Conservation (phyloP, 2,888 invertebrate genomes). For the Scelioninae gen. 1 region DNA sequence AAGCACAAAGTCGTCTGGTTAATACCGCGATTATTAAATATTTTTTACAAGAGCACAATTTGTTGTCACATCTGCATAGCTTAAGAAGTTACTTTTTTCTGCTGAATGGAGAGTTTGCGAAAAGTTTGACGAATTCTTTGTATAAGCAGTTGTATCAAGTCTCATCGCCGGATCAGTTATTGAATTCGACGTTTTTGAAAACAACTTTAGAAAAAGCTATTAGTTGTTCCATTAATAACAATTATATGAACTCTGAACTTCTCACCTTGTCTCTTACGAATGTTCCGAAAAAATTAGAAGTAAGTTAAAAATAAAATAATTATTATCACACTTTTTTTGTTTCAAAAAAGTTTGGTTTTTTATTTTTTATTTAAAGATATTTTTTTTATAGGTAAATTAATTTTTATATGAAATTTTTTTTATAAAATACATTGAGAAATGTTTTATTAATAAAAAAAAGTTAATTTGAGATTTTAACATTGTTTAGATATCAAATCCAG, state of each 20-base stretch:
- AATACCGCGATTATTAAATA: slow-evolving; percentile 90
- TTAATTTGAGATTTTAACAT: neutral
- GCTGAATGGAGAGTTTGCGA: slow-evolving; percentile 92
- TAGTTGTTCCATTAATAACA: slow-evolving; percentile 87
- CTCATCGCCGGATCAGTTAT: slow-evolving; percentile 87
- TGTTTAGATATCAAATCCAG: slow-evolving; percentile 85
- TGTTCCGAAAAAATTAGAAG: slow-evolving; percentile 82
- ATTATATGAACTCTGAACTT: slow-evolving; percentile 79
- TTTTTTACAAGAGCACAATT: slow-evolving; percentile 88
- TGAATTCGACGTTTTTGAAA: slow-evolving; percentile 89
- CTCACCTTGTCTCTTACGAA: slow-evolving; percentile 79
- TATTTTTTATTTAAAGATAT: no score
- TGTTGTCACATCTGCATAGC: slow-evolving; percentile 89
- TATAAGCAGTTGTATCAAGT: slow-evolving; percentile 89
- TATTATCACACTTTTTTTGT: no score
- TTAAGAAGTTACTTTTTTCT: slow-evolving; percentile 91
- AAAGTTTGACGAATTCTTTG: slow-evolving; percentile 89
- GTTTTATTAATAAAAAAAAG: neutral
- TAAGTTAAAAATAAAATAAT: slow-evolving; percentile 68
- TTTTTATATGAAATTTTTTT: no score
- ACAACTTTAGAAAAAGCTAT: slow-evolving; percentile 89
- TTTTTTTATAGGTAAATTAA: no score
- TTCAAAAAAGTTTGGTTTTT: no score
- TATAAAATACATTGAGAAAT: no score
- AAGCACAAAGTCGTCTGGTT: slow-evolving; percentile 88